Percentiles rank a stretch among this genome's conserved stretches.
These are phyloP conservation scores for Chrysolina oricalcia DNA, from an alignment of 2,888 invertebrate genomes.

Conservation along the genomic window DNA sequence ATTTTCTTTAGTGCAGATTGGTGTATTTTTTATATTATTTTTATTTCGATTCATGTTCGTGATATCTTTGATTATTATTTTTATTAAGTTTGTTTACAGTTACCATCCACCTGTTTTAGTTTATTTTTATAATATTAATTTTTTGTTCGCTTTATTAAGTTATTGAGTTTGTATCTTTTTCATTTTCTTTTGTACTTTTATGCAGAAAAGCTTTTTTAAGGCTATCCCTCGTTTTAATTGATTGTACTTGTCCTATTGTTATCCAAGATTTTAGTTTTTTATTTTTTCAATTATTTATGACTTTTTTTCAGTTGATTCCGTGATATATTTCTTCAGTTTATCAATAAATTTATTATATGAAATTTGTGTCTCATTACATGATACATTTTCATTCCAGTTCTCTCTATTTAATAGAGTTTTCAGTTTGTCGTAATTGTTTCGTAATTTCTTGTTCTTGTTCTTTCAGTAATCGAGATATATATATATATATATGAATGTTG, in stretches of 20 bases:
- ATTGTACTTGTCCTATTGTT: not conserved
- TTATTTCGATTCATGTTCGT: not conserved
- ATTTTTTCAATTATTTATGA: not conserved
- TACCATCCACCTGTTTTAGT: too few species aligned
- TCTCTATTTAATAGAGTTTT: not conserved
- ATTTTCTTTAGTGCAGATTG: not conserved
- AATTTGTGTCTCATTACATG: constrained; percentile 4
- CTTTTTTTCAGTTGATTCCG: not conserved
- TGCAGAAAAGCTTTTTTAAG: not conserved
- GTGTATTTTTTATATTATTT: not conserved
- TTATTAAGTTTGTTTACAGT: not conserved
- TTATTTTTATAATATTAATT: not conserved
- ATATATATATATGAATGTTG: not conserved
- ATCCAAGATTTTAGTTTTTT: not conserved
- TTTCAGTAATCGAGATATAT: constrained; percentile 3
- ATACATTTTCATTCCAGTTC: not conserved
- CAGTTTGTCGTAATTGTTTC: not conserved
- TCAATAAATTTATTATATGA: not conserved
- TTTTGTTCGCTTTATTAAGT: not conserved
- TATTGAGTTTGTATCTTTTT: not conserved
- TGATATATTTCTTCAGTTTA: not conserved
- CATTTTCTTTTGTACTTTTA: not conserved
- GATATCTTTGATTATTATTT: too few species aligned
- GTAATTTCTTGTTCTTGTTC: not conserved
- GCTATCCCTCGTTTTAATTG: not conserved